A percentile compares a stretch with the other conserved stretches of the same genome.
Conservation (phyloP, 2,113 vertebrate species). For the Montifringilla adamsi region DNA sequence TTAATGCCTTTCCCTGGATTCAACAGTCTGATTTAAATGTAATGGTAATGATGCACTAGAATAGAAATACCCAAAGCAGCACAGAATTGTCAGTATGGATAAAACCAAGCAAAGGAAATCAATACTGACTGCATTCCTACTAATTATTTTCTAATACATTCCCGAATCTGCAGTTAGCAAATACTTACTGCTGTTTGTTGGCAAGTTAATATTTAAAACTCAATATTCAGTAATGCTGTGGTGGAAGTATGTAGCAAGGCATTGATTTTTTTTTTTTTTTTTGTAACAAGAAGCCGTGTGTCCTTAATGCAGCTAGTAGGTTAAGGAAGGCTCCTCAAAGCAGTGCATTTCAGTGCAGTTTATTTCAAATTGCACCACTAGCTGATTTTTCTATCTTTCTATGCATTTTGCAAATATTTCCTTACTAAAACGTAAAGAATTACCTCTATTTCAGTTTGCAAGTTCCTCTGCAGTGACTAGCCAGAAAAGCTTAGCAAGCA, state of each 20-base stretch:
- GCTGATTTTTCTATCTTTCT: neutral
- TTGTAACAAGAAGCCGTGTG: neutral
- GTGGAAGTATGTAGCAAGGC: neutral
- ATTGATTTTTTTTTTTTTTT: neutral
- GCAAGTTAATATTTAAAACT: neutral
- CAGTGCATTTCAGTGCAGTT: neutral
- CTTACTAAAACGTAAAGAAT: neutral
- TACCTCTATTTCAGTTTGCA: constrained; percentile 64
- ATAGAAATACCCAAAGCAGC: neutral
- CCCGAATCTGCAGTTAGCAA: neutral
- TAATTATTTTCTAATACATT: neutral
- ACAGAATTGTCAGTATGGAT: neutral
- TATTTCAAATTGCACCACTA: neutral
- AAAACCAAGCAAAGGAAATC: neutral
- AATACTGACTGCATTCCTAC: neutral
- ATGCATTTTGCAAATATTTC: neutral
- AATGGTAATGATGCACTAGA: neutral
- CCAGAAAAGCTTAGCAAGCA: constrained; percentile 70
- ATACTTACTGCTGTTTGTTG: neutral
- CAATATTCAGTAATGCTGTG: neutral
- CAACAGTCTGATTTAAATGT: neutral
- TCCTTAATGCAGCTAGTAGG: neutral
- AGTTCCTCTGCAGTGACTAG: constrained; percentile 35
- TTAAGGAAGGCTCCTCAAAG: neutral
- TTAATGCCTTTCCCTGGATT: neutral